These are phyloP conservation scores for Linyphia triangularis DNA, from an alignment of 2,888 invertebrate genomes.

Conservation along the genomic window DNA sequence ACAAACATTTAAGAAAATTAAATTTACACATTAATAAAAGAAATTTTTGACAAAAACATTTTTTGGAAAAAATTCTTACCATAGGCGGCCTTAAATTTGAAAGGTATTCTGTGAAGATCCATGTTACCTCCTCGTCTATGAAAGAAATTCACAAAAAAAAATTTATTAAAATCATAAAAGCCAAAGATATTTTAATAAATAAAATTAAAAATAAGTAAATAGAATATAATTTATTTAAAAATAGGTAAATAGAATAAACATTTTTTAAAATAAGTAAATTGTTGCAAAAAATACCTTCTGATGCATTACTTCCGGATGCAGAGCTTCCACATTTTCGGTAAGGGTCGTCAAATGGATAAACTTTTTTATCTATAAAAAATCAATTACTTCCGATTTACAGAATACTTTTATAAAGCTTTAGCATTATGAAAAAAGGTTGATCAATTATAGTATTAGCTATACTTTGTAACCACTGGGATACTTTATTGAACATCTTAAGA, in stretches of 20 bases:
- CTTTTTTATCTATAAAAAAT: conserved; percentile 57
- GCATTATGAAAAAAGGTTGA: too few relatives aligned
- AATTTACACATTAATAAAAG: not conserved
- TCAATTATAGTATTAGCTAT: too few relatives aligned
- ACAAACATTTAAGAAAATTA: too few relatives aligned
- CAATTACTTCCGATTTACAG: too few relatives aligned
- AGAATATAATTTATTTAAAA: not conserved
- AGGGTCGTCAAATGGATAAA: conserved; percentile 58
- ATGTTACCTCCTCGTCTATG: conserved; percentile 69
- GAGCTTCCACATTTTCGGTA: conserved; percentile 67
- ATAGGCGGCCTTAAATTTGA: conserved; percentile 65
- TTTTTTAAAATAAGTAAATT: not conserved
- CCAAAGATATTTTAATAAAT: too few relatives aligned
- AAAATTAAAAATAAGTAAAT: not conserved
- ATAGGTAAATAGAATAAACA: not conserved
- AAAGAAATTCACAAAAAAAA: not conserved
- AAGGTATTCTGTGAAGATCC: conserved; percentile 65
- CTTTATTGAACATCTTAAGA: too few relatives aligned
- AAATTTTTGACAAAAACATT: not conserved
- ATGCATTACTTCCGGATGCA: conserved; percentile 73
- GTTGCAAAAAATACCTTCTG: conserved; percentile 53
- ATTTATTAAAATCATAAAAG: too few relatives aligned
- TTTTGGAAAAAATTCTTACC: conserved; percentile 23
- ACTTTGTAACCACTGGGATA: too few relatives aligned
- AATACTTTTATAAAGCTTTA: too few relatives aligned